A percentile compares a stretch with the other conserved stretches of the same genome.
Conservation (phyloP, 1,140 invertebrate species). For the Tetramorium simillimum region DNA sequence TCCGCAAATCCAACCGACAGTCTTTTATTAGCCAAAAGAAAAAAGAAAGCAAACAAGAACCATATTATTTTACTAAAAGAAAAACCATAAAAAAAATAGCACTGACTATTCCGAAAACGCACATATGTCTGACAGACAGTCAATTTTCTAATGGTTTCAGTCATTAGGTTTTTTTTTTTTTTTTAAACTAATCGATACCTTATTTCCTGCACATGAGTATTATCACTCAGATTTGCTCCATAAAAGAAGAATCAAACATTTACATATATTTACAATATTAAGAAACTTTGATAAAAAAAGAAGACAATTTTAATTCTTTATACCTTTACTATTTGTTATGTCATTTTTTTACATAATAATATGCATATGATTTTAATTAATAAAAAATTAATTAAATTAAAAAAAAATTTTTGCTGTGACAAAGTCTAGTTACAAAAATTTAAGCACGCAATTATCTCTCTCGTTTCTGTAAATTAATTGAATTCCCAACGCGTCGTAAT, state of each 20-base stretch:
- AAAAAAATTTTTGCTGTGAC: not conserved
- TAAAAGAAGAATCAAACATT: not conserved
- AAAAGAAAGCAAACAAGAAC: not conserved
- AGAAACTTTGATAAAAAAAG: not conserved
- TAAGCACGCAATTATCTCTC: not conserved
- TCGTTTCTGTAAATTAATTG: slow-evolving; percentile 62
- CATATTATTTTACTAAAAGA: not conserved
- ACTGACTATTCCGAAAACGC: not conserved
- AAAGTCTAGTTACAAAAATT: not conserved
- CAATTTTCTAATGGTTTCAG: not conserved
- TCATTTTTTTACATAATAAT: not conserved
- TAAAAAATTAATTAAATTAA: not conserved
- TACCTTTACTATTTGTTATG: not conserved
- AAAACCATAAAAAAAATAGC: not conserved
- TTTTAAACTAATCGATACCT: not conserved
- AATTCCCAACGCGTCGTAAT: slow-evolving; percentile 14
- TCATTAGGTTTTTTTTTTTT: not conserved
- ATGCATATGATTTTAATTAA: not conserved
- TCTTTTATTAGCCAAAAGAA: not conserved
- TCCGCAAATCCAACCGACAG: not conserved
- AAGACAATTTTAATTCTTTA: not conserved
- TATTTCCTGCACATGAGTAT: not conserved
- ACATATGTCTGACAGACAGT: not conserved
- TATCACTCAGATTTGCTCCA: not conserved
- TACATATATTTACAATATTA: not conserved